Evolutionary conservation across 2,888 invertebrate genomes (phyloP).

Genomic region (Alsophila aescularia): DNA sequence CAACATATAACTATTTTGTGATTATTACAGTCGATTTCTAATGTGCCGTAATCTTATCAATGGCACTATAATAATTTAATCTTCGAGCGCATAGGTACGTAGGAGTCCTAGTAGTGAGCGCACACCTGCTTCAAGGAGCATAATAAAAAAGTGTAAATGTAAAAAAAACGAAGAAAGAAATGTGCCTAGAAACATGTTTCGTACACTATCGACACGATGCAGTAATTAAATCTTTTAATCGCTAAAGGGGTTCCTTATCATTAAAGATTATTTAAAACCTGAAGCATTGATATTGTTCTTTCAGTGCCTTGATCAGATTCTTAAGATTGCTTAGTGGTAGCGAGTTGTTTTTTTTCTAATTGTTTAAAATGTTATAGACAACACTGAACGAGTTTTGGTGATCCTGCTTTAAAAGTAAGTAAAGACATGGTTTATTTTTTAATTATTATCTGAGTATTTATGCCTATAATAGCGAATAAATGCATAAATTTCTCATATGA

Average conservation of each 20-base stretch:
- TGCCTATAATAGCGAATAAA: too few species aligned
- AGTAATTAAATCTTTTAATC: constrained; percentile 69
- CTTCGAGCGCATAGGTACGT: background rate
- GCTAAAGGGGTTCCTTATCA: constrained; percentile 69
- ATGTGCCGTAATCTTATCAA: constrained; percentile 21
- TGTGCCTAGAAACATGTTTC: constrained; percentile 12
- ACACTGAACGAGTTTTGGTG: background rate
- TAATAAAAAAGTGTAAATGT: background rate
- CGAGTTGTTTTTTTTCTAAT: background rate
- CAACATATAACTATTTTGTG: constrained; percentile 3
- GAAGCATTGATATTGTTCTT: constrained; percentile 65
- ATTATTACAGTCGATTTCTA: constrained; percentile 11
- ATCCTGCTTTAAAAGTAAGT: constrained; percentile 17
- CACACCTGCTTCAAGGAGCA: background rate
- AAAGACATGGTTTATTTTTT: background rate
- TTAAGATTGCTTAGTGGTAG: constrained; percentile 46
- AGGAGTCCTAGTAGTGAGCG: background rate
- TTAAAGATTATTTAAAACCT: constrained; percentile 79
- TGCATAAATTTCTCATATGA: too few species aligned
- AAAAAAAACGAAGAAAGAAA: background rate
- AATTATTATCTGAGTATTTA: too few species aligned
- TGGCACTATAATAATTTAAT: constrained; percentile 5
- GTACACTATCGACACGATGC: constrained; percentile 34
- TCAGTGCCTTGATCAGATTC: constrained; percentile 65
- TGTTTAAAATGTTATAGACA: constrained; percentile 6